Evolutionary conservation across 1,140 invertebrate genomes (phyloP), one percentile per base, ranked within the genome.

Genomic region (Caerostris extrusa): DNA sequence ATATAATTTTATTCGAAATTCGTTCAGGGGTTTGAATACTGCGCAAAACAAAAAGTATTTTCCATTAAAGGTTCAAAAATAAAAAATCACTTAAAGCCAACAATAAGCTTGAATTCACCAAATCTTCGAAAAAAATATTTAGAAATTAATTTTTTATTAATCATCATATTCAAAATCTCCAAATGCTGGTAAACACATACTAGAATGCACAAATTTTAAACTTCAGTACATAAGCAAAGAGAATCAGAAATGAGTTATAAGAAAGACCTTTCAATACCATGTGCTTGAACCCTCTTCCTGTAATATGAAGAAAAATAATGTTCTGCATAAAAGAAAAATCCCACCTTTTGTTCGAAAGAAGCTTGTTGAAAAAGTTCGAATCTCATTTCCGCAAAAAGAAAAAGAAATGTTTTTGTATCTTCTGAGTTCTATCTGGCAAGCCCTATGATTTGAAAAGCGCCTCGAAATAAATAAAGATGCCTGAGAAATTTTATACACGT

Each of bases 281-380:
- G 56, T 83, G 81, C 53, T 83, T 56, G 81, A 50, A 57, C 56
- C 56, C 56, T 56, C 56, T 83, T 14, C 81, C 7, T n/a, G 81
- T 83, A 83, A 83, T 83, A 57, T 56, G 69, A 71, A 71, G 69
- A 83, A 57, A 81, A 83, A 83, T 83, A 57, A 83, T 83, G 81
- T 83, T 83, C 56, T 83, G 56, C 81, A 83, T 56, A 83, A 83
- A 53, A 53, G 19, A 19, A 57, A 57, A 83, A 83, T 17, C 56
- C 81, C 55, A 5, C 12, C 81, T 83, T n/a, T 83, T 83, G 81
- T 56, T 57, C 14, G 34, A 71, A 71, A 71, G 69, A 71, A 34
- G 69, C 69, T 71, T 71, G 69, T 71, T 71, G 69, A 71, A 71
- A n/a, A 71, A 71, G 34, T 71, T 71, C 69, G 69, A 71, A 71